Percentiles rank a stretch among this genome's conserved stretches.
These are phyloP conservation scores for Drosophila gunungcola DNA, from an alignment of 1,140 invertebrate genomes.

Conservation along the genomic window DNA sequence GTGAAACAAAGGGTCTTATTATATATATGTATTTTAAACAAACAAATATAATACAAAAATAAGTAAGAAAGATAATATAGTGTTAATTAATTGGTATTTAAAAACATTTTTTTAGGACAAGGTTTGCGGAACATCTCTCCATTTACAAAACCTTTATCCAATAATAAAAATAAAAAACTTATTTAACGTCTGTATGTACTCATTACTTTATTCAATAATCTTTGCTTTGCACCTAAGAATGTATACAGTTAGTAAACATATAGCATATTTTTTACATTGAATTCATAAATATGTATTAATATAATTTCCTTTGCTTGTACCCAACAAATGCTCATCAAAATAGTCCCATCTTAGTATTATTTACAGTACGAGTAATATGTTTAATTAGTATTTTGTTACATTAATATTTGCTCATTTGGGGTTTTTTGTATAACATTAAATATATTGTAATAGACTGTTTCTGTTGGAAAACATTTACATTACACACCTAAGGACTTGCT, in stretches of 20 bases:
- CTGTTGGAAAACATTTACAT: constrained; percentile 47
- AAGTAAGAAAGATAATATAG: too few relatives aligned
- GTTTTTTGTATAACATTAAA: constrained; percentile 16
- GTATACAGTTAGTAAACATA: constrained; percentile 20
- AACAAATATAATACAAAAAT: too few relatives aligned
- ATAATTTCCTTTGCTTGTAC: constrained; percentile 59
- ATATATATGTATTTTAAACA: too few relatives aligned
- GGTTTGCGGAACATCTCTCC: too few relatives aligned
- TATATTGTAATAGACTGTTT: constrained; percentile 56
- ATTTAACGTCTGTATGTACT: constrained; percentile 12
- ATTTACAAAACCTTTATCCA: too few relatives aligned
- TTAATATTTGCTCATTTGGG: constrained; percentile 36
- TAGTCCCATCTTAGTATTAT: constrained; percentile 53
- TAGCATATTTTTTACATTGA: constrained; percentile 33
- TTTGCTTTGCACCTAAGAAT: constrained; percentile 52
- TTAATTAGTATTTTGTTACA: constrained; percentile 44
- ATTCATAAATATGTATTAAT: constrained; percentile 18
- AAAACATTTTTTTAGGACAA: too few relatives aligned
- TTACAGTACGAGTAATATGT: constrained; percentile 57
- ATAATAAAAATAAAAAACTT: background rate
- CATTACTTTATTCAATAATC: constrained; percentile 61
- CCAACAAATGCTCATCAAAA: constrained; percentile 72
- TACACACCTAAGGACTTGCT: constrained; percentile 57
- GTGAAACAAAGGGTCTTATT: too few relatives aligned
- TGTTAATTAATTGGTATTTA: too few relatives aligned